Evolutionary conservation across 2,113 vertebrate genomes (phyloP).

Genomic region (Percopsis transmontana): DNA sequence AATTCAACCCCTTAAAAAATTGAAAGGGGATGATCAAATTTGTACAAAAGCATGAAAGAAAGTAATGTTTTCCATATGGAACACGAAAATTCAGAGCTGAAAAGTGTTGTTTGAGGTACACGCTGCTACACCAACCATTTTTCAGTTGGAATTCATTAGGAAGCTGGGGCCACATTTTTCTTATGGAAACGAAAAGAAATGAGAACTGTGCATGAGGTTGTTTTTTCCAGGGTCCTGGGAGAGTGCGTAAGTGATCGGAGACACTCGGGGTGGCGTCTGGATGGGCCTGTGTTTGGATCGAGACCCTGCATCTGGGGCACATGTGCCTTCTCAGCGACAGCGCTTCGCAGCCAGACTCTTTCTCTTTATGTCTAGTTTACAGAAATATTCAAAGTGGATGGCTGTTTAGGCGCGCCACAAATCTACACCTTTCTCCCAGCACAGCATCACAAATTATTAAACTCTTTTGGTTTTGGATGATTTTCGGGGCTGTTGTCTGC

Average conservation of each 20-base stretch:
- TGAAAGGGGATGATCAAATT: conserved; percentile 47
- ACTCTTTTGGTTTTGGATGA: background rate
- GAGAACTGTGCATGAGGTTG: conserved; percentile 68
- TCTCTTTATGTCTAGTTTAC: conserved; percentile 15
- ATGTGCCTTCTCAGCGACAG: conserved; percentile 65
- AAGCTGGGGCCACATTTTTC: conserved; percentile 62
- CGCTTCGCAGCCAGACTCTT: conserved; percentile 36
- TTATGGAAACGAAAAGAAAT: conserved; percentile 69
- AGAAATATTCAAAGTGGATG: conserved; percentile 17
- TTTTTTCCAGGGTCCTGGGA: conserved; percentile 70
- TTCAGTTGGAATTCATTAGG: conserved; percentile 75
- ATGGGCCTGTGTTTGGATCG: conserved; percentile 66
- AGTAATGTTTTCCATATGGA: conserved; percentile 65
- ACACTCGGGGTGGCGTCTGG: conserved; percentile 68
- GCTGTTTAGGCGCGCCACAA: conserved; percentile 26
- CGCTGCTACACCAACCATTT: conserved; percentile 52
- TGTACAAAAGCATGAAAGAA: conserved; percentile 37
- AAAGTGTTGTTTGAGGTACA: conserved; percentile 51
- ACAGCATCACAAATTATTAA: background rate
- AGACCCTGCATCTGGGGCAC: conserved; percentile 73
- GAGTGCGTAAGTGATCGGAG: conserved; percentile 68
- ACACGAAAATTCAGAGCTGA: conserved; percentile 42
- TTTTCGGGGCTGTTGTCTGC: conserved; percentile 10
- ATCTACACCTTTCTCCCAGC: conserved; percentile 8
- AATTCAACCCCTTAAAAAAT: conserved; percentile 18